Base-by-base conservation (phyloP, 2,797 vertebrate genomes). In the Artibeus lituratus region DNA sequence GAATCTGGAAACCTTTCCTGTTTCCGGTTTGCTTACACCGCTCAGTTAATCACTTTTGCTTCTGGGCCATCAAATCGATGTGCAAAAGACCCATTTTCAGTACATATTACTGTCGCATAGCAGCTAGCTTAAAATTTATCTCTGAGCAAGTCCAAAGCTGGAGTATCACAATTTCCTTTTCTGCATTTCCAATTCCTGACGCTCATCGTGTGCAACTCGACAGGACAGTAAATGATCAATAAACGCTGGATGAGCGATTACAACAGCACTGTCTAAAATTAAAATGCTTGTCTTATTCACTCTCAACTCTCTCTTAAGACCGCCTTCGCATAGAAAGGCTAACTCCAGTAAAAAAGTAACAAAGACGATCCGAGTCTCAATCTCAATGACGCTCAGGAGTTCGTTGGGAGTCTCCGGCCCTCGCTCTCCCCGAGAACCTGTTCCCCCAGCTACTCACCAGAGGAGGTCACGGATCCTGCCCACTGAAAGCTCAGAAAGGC, bases 401-500 rank as follows among this genome's bases (percentile, higher is more conserved):
- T 81, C 21, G 9, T 62, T 57, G 47, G 49, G 24, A n/a, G 70
- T 24, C 55, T 62, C 39, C 32, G 24, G 4, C 9, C 5, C 81
- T 29, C n/a, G 7, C 14, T 18, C 11, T 65, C 37, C 77, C 32
- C 39, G 1, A 82, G 11, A 87, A 32, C 53, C 29, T 10, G 83
- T 26, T 29, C 35, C 70, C 57, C 3, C 21, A 57, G 21, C 26
- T 76, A 15, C 94, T 95, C 65, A 97, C 96, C 94, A 74, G 37
- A 3, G 6, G 11, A 35, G 8, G 29, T 18, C 26, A 0, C 0
- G 44, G 3, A 32, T 1, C 5, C 5, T 7, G 65, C 15, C 51
- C 5, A 1, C 14, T 4, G 0, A 76, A 16, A 2, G 14, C 11
- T 7, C 78, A 1, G 1, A 0, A 0, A 32, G 2, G 0, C 32